Percentiles rank a stretch among this genome's conserved stretches.
Conservation (phyloP, 2,113 vertebrate species). For the Peromyscus leucopus region DNA sequence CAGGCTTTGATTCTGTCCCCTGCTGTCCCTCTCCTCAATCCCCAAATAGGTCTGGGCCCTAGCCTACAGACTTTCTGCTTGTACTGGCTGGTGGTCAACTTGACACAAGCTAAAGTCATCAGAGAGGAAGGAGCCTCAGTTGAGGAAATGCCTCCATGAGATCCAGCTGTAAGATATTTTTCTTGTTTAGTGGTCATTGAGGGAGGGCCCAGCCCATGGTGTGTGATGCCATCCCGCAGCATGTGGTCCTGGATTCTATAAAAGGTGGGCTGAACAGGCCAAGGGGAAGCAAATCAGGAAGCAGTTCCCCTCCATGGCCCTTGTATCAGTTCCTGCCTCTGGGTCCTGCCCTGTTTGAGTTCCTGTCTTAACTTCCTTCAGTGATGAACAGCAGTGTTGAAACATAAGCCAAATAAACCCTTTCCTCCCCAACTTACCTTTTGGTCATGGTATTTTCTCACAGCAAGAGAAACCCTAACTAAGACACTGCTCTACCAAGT, state of each 20-base stretch:
- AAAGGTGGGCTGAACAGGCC: neutral
- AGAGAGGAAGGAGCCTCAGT: neutral
- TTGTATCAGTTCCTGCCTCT: neutral
- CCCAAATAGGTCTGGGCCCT: neutral
- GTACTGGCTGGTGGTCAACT: neutral
- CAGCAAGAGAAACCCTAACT: neutral
- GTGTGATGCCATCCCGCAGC: fast-evolving
- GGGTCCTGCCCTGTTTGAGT: neutral
- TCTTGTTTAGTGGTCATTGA: neutral
- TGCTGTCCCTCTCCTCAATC: too few species aligned
- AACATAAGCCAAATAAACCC: neutral
- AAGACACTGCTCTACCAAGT: neutral
- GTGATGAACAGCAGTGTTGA: neutral
- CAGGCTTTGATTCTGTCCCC: neutral
- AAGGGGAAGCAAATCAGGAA: neutral
- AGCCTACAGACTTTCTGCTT: neutral
- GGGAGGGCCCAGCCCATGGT: neutral
- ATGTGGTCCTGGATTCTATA: neutral
- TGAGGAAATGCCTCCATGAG: neutral
- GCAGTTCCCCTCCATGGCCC: neutral
- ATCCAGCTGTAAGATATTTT: neutral
- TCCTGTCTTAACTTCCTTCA: neutral
- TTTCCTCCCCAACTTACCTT: neutral
- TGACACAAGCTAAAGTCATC: neutral
- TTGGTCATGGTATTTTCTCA: neutral